Conservation (phyloP, 2,888 invertebrate genomes). For the Rapana venosa region DNA sequence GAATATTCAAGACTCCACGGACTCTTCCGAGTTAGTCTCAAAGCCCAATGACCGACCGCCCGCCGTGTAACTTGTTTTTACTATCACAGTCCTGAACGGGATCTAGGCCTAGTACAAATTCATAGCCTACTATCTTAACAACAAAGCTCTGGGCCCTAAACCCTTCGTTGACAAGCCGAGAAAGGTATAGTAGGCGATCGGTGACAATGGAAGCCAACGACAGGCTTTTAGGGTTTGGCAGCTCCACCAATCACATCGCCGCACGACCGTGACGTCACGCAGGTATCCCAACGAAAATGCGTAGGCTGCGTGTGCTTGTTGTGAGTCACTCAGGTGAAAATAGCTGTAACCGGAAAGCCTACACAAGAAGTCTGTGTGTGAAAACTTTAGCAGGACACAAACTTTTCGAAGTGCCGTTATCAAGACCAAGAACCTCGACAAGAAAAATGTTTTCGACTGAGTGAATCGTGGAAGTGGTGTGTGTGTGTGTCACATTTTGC, state of each 20-base stretch:
- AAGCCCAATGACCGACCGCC: too few species aligned
- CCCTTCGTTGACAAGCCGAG: too few species aligned
- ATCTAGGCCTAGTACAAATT: too few species aligned
- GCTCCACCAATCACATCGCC: constrained; percentile 4
- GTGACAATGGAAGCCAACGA: not conserved
- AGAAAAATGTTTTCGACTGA: not conserved
- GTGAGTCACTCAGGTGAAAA: constrained; percentile 38
- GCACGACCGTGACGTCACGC: constrained; percentile 26
- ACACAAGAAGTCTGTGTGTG: not conserved
- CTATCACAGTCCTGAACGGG: too few species aligned
- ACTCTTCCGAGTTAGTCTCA: too few species aligned
- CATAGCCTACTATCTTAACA: too few species aligned
- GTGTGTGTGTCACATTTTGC: not conserved
- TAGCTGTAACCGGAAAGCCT: not conserved
- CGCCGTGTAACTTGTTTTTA: too few species aligned
- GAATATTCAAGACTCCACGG: too few species aligned
- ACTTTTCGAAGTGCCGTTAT: not conserved
- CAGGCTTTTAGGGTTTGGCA: not conserved
- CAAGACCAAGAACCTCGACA: not conserved
- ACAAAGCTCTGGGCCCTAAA: too few species aligned
- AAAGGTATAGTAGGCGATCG: too few species aligned
- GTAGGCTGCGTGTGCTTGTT: not conserved
- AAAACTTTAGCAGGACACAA: not conserved
- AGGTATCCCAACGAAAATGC: constrained; percentile 20
- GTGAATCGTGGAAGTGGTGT: not conserved